Evolutionary conservation across 2,113 vertebrate species (phyloP).

Genomic region (Actinemys pallida): DNA sequence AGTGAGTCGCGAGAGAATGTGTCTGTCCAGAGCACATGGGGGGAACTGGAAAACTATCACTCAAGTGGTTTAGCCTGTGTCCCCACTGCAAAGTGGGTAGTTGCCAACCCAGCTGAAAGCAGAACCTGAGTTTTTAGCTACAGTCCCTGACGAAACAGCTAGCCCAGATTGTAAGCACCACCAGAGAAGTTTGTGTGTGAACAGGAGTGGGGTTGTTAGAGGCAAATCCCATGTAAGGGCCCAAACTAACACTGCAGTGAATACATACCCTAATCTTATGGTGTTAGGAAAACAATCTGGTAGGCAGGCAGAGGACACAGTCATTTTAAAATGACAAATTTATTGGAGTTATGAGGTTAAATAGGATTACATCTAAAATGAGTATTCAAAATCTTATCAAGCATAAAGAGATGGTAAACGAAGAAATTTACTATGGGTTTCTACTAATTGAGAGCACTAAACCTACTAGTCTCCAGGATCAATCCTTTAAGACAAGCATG

Average conservation of each 20-base stretch:
- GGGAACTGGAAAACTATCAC: neutral
- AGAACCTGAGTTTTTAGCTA: neutral
- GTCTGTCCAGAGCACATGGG: neutral
- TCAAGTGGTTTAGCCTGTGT: neutral
- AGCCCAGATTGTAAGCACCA: neutral
- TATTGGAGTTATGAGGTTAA: neutral
- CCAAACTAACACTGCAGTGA: neutral
- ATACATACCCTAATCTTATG: neutral
- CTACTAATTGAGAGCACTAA: slow-evolving; percentile 31
- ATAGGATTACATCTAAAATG: neutral
- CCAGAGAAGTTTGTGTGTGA: neutral
- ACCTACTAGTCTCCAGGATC: neutral
- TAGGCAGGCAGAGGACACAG: neutral
- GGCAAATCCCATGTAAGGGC: neutral
- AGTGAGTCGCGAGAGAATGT: neutral
- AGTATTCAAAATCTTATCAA: neutral
- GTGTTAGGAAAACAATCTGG: neutral
- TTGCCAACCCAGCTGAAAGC: neutral
- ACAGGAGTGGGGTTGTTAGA: neutral
- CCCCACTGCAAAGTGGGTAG: neutral
- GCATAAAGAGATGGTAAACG: neutral
- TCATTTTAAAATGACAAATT: neutral
- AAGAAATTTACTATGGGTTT: slow-evolving; percentile 11
- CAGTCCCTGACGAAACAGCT: neutral
- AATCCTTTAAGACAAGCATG: neutral